phyloP scores from a whole-genome alignment of 2,888 invertebrate species.

The Rhamphomyia laevipes region DNA sequence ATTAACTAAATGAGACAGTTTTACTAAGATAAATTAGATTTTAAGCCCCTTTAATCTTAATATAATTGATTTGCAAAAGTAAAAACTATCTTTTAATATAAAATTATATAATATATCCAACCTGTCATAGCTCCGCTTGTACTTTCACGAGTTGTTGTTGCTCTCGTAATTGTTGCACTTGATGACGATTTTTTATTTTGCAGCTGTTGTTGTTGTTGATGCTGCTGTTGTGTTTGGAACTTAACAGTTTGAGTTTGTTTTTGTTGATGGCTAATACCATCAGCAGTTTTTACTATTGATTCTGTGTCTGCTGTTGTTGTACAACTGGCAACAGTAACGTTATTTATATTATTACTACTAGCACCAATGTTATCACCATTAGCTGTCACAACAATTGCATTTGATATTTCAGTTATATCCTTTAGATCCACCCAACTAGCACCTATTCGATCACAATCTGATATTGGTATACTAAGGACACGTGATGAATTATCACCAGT shows the following conservation, averaged over 20 bases:
- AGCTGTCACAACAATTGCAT: not conserved
- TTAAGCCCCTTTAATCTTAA: no score
- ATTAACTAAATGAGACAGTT: no score
- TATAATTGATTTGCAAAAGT: no score
- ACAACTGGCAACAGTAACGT: constrained; percentile 2
- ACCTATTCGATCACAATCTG: constrained; percentile 31
- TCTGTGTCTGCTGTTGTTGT: constrained; percentile 13
- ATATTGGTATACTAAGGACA: constrained; percentile 30
- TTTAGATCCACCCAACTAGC: constrained; percentile 36
- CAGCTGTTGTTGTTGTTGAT: constrained; percentile 14
- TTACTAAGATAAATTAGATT: no score
- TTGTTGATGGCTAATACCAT: constrained; percentile 15
- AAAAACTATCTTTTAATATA: no score
- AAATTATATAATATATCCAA: constrained; percentile 4
- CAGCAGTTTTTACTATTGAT: constrained; percentile 12
- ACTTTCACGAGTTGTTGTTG: constrained; percentile 15
- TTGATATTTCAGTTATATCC: constrained; percentile 21
- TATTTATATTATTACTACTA: not conserved
- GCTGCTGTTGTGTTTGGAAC: constrained; percentile 16
- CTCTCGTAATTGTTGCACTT: constrained; percentile 13
- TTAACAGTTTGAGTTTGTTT: constrained; percentile 19
- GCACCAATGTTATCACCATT: constrained; percentile 3
- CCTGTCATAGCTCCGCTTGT: constrained; percentile 22
- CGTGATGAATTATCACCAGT: constrained; percentile 24
- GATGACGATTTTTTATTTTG: constrained; percentile 12